Evolutionary conservation across 2,888 invertebrate genomes (phyloP), one percentile per base, ranked within the genome.

Genomic region (Drosophila helvetica): DNA sequence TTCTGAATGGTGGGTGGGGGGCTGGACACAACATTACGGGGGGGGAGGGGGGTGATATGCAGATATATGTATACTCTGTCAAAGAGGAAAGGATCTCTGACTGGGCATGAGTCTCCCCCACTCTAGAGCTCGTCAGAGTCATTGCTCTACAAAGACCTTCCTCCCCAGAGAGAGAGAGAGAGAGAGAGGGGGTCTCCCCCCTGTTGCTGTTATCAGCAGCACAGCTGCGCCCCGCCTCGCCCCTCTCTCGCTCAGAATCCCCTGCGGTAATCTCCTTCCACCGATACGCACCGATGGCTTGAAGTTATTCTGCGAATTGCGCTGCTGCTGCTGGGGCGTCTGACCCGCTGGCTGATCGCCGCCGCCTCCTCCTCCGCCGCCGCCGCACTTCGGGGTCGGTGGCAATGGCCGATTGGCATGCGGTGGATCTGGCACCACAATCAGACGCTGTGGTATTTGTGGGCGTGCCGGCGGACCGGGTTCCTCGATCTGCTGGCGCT

Each of bases 391-490:
- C 52, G 93, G 93, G 87, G 88, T 91, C 79, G 93, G 91, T 85
- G 84, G 92, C 90, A 90, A 89, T 84, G 86, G 92, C 85, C 83
- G 94, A 94, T 74, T 94, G 94, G 81, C 94, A 78, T 92, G 92
- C 90, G 95, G 96, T 80, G 97, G 96, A 92, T 98, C 98, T 88
- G 97, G 97, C 91, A 97, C 97, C 91, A 97, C 96, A 90, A 97
- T 97, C 91, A 97, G 94, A 93, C 97, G 95, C 93, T 97, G 97
- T 89, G 97, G 97, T 92, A 97, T 95, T 78, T 97, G 96, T 70
- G 97, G 97, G 91, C 97, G 93, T 74, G 97, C 95, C 51, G 97
- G 97, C 77, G 97, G 97, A 77, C 96, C 97, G 30, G 97, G 97
- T 91, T 97, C 97, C 91, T 95, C 93, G 79, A 94, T 93, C 82